These are phyloP conservation scores for Ctenomys sociabilis DNA, from an alignment of 2,113 vertebrate species.

Conservation along the genomic window DNA sequence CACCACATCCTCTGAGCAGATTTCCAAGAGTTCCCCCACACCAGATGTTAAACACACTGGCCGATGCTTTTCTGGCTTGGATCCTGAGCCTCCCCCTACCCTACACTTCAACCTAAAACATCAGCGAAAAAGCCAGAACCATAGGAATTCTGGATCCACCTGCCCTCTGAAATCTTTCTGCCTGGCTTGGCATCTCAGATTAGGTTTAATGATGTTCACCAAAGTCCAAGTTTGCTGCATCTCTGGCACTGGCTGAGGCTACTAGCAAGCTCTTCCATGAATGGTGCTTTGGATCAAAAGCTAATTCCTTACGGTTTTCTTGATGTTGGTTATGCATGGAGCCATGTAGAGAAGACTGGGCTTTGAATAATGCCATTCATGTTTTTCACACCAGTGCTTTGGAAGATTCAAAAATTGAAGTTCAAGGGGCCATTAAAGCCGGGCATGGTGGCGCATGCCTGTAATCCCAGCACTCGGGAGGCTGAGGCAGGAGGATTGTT, in stretches of 20 bases:
- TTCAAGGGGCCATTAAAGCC: background rate
- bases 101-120: background rate
- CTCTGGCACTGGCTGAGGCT: background rate
- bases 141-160: background rate
- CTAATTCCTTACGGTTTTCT: background rate
- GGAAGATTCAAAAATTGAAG: background rate
- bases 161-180: background rate
- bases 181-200: background rate
- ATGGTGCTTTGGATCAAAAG: background rate
- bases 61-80: slow-evolving; percentile 43
- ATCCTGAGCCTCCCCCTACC: slow-evolving; percentile 51
- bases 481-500: too few species aligned
- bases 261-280: background rate
- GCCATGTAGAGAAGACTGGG: background rate
- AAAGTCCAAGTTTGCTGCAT: background rate
- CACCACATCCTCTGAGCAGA: slow-evolving; percentile 75
- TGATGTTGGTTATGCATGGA: background rate
- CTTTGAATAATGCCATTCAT: background rate
- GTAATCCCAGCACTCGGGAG: too few species aligned
- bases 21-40: slow-evolving; percentile 76
- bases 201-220: background rate
- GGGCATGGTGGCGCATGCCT: too few species aligned
- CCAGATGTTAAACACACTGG: slow-evolving; percentile 66
- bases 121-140: background rate
- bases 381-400: background rate